phyloP scores from a whole-genome alignment of 2,797 vertebrate species.

The Centropyge bicolor region DNA sequence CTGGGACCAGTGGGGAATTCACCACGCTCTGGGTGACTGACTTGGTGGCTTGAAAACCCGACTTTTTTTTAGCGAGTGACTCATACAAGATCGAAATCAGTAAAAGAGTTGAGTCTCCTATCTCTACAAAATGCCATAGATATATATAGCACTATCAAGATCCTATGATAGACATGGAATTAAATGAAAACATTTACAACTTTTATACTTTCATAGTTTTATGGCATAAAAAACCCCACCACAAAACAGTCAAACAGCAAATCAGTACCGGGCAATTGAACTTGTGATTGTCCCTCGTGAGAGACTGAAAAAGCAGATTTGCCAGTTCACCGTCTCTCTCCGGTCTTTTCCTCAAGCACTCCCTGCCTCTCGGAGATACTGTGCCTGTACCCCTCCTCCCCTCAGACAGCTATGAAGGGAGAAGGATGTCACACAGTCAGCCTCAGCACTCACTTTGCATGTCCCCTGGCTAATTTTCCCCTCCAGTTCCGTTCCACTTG shows the following conservation, averaged over 20 bases:
- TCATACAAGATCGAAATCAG: too few relatives aligned
- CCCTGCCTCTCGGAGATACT: conserved; percentile 55
- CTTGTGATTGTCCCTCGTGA: conserved; percentile 18
- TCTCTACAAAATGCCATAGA: too few relatives aligned
- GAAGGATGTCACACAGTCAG: conserved; percentile 65
- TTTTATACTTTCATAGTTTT: background rate
- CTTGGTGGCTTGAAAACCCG: too few relatives aligned
- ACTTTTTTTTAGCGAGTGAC: too few relatives aligned
- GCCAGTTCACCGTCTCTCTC: conserved; percentile 31
- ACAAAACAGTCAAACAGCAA: background rate
- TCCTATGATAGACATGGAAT: background rate
- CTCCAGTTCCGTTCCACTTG: conserved; percentile 75
- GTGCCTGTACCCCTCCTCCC: conserved; percentile 13
- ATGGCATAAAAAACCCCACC: background rate
- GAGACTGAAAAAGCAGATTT: conserved; percentile 21
- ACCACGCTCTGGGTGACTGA: too few relatives aligned
- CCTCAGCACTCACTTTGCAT: conserved; percentile 64
- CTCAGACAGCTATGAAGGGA: conserved; percentile 59
- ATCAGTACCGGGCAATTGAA: background rate
- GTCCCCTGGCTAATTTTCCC: conserved; percentile 76
- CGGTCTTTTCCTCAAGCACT: conserved; percentile 47
- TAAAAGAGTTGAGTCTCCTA: too few relatives aligned
- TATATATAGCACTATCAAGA: background rate
- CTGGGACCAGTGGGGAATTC: too few relatives aligned
- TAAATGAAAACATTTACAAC: background rate